Evolutionary conservation across 2,113 vertebrate genomes (phyloP).

Genomic region (Petrocephalus microphthalmus): DNA sequence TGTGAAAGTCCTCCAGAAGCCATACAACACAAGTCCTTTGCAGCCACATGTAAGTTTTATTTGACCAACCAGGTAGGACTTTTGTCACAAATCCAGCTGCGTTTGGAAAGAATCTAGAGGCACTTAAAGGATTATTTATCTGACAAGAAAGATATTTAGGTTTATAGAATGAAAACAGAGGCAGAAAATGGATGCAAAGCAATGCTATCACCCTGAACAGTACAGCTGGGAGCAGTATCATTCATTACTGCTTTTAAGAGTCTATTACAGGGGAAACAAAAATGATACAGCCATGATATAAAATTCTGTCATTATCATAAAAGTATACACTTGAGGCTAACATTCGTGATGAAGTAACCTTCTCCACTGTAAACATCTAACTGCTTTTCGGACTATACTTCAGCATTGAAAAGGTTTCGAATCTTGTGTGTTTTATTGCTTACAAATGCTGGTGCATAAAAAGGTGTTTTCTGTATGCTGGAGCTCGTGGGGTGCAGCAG

Average conservation of each 20-base stretch:
- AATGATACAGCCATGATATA: not conserved
- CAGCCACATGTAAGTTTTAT: conserved; percentile 6
- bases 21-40: not conserved
- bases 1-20: not conserved
- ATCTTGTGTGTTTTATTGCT: not conserved
- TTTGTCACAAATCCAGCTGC: not conserved
- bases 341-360: conserved; percentile 4
- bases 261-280: conserved; percentile 15
- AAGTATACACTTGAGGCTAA: not conserved
- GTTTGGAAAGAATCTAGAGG: not conserved
- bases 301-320: conserved; percentile 4
- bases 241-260: conserved; percentile 5
- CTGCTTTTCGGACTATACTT: not conserved
- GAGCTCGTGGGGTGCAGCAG: not conserved
- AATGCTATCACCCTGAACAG: not conserved
- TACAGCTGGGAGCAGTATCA: not conserved
- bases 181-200: not conserved
- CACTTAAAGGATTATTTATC: conserved; percentile 11
- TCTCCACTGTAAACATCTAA: not conserved
- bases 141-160: not conserved
- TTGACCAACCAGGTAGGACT: not conserved
- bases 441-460: not conserved
- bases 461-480: not conserved
- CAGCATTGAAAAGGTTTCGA: not conserved
- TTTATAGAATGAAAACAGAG: not conserved